phyloP scores from a whole-genome alignment of 2,113 vertebrate genomes.

The Drymodes brunneopygia region DNA sequence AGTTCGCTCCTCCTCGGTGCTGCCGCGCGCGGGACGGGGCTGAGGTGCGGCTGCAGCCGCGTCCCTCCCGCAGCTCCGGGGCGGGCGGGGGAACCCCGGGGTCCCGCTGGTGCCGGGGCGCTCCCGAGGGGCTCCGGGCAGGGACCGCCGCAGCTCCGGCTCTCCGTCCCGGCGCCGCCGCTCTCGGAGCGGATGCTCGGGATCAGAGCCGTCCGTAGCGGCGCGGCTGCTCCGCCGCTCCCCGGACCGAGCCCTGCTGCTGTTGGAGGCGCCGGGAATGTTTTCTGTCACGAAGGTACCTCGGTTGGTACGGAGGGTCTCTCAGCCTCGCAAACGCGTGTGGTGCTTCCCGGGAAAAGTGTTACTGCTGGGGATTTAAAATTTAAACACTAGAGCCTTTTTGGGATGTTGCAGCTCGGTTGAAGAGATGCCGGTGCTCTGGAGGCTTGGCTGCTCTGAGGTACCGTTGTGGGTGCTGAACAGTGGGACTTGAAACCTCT shows the following conservation, averaged over 20 bases:
- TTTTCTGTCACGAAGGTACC: background rate
- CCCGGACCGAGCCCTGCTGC: background rate
- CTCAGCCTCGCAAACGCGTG: background rate
- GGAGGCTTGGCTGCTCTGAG: background rate
- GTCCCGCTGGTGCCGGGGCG: background rate
- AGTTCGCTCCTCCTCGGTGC: background rate
- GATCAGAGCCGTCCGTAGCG: background rate
- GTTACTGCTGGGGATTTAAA: background rate
- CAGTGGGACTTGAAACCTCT: background rate
- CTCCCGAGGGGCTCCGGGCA: background rate
- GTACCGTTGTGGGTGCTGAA: background rate
- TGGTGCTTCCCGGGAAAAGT: background rate
- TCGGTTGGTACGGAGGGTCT: background rate
- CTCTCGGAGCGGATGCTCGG: background rate
- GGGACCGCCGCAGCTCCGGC: background rate
- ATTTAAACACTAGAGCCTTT: background rate
- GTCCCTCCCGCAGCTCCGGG: background rate
- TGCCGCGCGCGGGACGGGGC: background rate
- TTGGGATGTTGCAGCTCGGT: background rate
- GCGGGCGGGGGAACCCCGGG: too few relatives aligned
- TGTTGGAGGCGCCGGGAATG: background rate
- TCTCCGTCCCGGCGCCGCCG: background rate
- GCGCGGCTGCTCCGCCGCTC: background rate
- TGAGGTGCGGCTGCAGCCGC: background rate
- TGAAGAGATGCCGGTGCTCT: background rate